phyloP scores from a whole-genome alignment of 2,113 vertebrate species.

The Amia ocellicauda region DNA sequence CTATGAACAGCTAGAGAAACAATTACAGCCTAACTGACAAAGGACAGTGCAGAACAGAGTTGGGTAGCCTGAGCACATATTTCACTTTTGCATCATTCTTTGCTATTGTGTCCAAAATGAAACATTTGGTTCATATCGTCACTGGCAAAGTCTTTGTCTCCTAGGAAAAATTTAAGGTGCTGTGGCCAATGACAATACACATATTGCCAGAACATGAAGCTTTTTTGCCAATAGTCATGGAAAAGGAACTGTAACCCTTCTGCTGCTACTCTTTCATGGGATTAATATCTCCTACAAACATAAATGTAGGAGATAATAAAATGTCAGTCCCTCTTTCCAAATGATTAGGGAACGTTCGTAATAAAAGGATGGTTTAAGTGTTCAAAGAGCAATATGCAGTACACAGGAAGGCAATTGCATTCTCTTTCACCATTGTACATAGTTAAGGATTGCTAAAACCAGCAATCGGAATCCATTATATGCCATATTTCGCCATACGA shows the following conservation, averaged over 20 bases:
- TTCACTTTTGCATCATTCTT: slow-evolving; percentile 7
- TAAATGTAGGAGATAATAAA: no score
- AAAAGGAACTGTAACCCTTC: slow-evolving; percentile 13
- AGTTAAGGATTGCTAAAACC: no score
- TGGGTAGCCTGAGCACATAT: background rate
- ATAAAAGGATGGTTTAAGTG: no score
- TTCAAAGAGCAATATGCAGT: no score
- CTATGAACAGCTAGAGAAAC: background rate
- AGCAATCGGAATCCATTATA: no score
- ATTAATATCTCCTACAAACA: background rate
- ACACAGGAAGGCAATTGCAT: no score
- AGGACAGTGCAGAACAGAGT: background rate
- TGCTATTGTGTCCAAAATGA: slow-evolving; percentile 12
- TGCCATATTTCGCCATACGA: no score
- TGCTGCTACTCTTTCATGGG: slow-evolving; percentile 3
- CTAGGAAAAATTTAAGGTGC: slow-evolving; percentile 1
- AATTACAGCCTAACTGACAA: background rate
- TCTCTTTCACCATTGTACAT: no score
- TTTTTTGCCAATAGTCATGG: background rate
- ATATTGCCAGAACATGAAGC: slow-evolving; percentile 13
- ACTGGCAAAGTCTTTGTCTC: slow-evolving; percentile 12
- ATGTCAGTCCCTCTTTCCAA: no score
- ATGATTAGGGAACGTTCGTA: no score
- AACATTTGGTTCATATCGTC: slow-evolving; percentile 14
- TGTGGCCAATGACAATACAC: slow-evolving; percentile 14